phyloP scores from a whole-genome alignment of 2,797 vertebrate genomes.

The Lithobates sylvaticus region DNA sequence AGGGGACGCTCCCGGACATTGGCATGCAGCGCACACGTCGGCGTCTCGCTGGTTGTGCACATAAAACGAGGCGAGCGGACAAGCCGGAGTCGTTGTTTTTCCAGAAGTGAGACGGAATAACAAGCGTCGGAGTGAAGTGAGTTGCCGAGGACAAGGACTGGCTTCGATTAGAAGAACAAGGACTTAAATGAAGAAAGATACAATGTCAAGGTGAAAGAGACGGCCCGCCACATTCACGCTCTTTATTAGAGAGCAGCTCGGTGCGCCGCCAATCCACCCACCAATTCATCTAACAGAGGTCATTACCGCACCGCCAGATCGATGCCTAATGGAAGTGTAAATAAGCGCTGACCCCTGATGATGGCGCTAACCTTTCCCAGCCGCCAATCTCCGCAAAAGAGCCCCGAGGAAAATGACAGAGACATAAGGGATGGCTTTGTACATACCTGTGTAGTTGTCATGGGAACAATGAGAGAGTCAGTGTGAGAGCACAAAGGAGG shows the following conservation, averaged over 20 bases:
- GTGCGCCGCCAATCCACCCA: not conserved
- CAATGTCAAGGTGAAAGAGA: conserved; percentile 19
- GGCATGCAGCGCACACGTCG: conserved; percentile 14
- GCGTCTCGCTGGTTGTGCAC: not conserved
- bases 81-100: conserved; percentile 9
- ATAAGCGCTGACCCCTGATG: too few relatives aligned
- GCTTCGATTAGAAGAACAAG: conserved; percentile 27
- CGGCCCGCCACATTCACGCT: not conserved
- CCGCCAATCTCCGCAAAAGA: too few relatives aligned
- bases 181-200: conserved; percentile 28
- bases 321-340: too few relatives aligned
- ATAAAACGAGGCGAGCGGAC: not conserved
- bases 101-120: conserved; percentile 16
- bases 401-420: too few relatives aligned
- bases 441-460: too few relatives aligned
- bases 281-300: too few relatives aligned
- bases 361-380: too few relatives aligned
- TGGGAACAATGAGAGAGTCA: too few relatives aligned
- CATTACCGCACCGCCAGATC: too few relatives aligned
- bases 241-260: conserved; percentile 8
- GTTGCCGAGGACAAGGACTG: conserved; percentile 3
- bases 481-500: too few relatives aligned
- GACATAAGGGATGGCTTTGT: too few relatives aligned
- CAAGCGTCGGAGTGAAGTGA: not conserved
- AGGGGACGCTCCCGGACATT: not conserved